Evolutionary conservation across 2,113 vertebrate genomes (phyloP).

Genomic region (Elaphurus davidianus): DNA sequence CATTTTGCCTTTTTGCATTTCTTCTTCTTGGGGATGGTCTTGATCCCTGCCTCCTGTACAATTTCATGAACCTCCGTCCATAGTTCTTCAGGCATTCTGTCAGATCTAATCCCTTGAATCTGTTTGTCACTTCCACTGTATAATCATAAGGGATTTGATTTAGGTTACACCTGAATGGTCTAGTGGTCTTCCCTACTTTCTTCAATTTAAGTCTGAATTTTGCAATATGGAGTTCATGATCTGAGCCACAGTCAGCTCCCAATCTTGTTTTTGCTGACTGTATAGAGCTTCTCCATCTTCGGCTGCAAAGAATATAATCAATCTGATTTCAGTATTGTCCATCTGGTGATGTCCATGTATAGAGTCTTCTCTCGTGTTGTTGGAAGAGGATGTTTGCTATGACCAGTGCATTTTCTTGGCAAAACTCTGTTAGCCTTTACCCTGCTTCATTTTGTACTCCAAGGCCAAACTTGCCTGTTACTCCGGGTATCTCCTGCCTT

Average conservation of each 20-base stretch:
- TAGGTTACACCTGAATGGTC: background rate
- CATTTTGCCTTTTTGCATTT: background rate
- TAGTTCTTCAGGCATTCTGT: background rate
- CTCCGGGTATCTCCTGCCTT: background rate
- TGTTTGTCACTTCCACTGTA: background rate
- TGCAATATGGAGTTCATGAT: background rate
- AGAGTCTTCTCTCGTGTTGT: background rate
- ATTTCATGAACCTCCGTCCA: background rate
- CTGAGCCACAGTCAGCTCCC: background rate
- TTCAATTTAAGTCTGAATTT: background rate
- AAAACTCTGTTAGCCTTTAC: background rate
- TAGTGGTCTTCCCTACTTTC: background rate
- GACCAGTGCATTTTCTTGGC: background rate
- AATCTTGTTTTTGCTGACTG: background rate
- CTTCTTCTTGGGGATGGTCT: background rate
- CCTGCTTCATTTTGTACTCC: background rate
- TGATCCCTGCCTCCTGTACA: background rate
- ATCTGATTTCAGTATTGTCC: background rate
- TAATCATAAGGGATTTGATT: background rate
- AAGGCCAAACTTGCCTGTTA: background rate
- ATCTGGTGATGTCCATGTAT: background rate
- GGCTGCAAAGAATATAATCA: background rate
- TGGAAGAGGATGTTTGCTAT: background rate
- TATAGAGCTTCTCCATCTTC: background rate
- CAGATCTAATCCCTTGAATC: background rate